Evolutionary conservation across 2,797 vertebrate species (phyloP).

Genomic region (Alosa sapidissima): DNA sequence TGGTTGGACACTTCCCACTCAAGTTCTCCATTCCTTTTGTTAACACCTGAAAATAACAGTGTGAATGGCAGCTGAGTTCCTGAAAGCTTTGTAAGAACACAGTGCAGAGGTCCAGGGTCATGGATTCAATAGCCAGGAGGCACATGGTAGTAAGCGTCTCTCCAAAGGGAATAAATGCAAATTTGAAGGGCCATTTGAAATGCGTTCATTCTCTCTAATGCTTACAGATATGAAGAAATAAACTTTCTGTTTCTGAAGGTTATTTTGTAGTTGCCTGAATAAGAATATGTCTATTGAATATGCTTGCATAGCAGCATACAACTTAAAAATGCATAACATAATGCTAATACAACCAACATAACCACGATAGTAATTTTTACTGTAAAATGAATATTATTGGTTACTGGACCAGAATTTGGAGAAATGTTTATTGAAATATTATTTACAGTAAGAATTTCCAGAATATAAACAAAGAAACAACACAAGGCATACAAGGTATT

Average conservation of each 20-base stretch:
- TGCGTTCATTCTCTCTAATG: not conserved
- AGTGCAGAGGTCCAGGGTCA: not conserved
- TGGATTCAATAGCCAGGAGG: not conserved
- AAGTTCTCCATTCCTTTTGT: not conserved
- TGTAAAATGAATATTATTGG: no score
- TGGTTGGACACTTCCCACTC: not conserved
- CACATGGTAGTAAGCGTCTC: not conserved
- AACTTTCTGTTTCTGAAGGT: not conserved
- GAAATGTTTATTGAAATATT: slow-evolving; percentile 55
- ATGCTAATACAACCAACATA: not conserved
- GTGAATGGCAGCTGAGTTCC: not conserved
- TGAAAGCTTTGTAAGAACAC: not conserved
- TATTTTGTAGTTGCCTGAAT: not conserved
- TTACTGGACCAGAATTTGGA: slow-evolving; percentile 12
- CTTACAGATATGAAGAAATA: not conserved
- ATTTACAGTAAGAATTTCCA: slow-evolving; percentile 34
- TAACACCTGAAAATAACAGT: not conserved
- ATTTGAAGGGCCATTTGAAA: not conserved
- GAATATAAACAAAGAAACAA: slow-evolving; percentile 38
- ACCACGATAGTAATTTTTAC: not conserved
- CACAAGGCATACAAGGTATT: slow-evolving; percentile 39
- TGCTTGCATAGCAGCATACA: not conserved
- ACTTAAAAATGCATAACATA: not conserved
- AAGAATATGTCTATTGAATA: not conserved
- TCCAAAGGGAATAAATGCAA: not conserved